Percentiles rank a stretch among this genome's conserved stretches.
Conservation (phyloP, 1,140 invertebrate genomes). For the Drosophila micromelanica region DNA sequence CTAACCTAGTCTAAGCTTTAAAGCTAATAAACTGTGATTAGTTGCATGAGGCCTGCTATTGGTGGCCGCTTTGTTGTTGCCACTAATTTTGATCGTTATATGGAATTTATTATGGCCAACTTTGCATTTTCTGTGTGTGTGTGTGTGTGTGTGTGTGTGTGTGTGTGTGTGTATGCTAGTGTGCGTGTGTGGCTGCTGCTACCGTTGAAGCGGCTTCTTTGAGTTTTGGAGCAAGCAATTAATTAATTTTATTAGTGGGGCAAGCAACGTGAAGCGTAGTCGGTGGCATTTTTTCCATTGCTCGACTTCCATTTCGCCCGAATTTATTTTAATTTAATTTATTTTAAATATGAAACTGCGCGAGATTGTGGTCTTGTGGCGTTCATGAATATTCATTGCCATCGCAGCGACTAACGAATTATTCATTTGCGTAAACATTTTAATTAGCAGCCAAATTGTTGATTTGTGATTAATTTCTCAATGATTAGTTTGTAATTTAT, state of each 20-base stretch:
- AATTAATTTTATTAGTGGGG: conserved; percentile 68
- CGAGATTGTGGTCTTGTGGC: background rate
- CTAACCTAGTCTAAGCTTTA: conserved; percentile 5
- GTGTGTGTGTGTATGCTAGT: too few relatives aligned
- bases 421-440: conserved; percentile 77
- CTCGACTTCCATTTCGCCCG: conserved; percentile 15
- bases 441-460: conserved; percentile 65
- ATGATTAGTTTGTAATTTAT: conserved; percentile 76
- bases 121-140: conserved; percentile 24
- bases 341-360: conserved; percentile 53
- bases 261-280: conserved; percentile 19
- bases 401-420: conserved; percentile 23
- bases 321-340: conserved; percentile 76
- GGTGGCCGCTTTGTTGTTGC: conserved; percentile 33
- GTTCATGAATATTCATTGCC: conserved; percentile 75
- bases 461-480: conserved; percentile 70
- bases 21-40: conserved; percentile 74
- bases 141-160: conserved; percentile 17
- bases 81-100: conserved; percentile 69
- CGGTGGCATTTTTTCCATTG: conserved; percentile 50
- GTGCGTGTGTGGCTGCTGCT: conserved; percentile 24
- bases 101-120: conserved; percentile 68
- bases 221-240: conserved; percentile 65
- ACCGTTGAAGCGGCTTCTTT: conserved; percentile 59
- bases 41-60: conserved; percentile 56